Evolutionary conservation across 2,888 invertebrate genomes (phyloP).

Genomic region (Gastracanthus pulcherrimus): DNA sequence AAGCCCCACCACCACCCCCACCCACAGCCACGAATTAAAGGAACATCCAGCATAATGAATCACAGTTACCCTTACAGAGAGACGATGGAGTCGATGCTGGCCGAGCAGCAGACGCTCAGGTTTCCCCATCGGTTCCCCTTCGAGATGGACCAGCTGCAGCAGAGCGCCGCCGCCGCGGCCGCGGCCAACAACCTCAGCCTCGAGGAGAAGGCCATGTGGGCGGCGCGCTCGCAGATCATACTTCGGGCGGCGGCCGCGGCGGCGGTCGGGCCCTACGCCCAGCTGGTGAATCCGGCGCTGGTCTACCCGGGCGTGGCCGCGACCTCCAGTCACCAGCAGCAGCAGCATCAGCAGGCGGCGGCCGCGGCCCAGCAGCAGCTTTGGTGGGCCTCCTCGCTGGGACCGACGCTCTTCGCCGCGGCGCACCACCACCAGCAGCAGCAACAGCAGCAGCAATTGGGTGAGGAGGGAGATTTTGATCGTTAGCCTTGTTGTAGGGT

Average conservation of each 20-base stretch:
- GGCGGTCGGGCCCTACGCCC: conserved; percentile 79
- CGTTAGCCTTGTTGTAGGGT: too few relatives aligned
- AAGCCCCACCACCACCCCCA: too few relatives aligned
- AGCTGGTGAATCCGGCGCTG: conserved; percentile 76
- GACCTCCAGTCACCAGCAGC: conserved; percentile 67
- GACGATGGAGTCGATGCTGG: conserved; percentile 93
- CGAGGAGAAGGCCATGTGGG: conserved; percentile 88
- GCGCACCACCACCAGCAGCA: conserved; percentile 80
- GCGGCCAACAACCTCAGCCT: conserved; percentile 85
- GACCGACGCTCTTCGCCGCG: conserved; percentile 78
- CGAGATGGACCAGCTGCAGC: conserved; percentile 81
- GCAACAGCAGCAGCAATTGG: conserved; percentile 74
- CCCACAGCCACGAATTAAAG: neutral
- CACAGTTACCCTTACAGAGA: conserved; percentile 83
- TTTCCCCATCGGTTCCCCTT: conserved; percentile 87
- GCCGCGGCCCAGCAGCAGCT: conserved; percentile 65
- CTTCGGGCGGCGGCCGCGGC: conserved; percentile 86
- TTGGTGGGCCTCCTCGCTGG: conserved; percentile 76
- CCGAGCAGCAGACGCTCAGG: conserved; percentile 90
- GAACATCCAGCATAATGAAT: conserved; percentile 69
- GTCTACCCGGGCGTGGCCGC: conserved; percentile 77
- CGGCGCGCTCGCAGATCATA: conserved; percentile 87
- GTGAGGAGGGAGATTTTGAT: too few relatives aligned
- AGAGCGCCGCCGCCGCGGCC: conserved; percentile 74
- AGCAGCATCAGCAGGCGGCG: conserved; percentile 63